phyloP scores from a whole-genome alignment of 2,113 vertebrate genomes.

The Pachycephala philippinensis region DNA sequence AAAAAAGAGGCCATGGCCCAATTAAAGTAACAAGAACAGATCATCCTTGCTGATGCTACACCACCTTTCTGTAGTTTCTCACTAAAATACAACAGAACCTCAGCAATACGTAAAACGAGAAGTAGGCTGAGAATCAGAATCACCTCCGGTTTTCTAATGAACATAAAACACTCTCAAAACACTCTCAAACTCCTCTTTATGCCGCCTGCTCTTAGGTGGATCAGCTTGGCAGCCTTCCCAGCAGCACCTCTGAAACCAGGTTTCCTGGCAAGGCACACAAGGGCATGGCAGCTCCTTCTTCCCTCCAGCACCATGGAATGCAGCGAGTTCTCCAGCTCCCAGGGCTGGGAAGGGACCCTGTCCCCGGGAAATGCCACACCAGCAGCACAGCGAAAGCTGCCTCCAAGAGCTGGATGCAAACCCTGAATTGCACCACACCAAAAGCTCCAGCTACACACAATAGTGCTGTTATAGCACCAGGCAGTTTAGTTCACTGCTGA shows the following conservation, averaged over 20 bases:
- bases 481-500: not conserved
- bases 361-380: not conserved
- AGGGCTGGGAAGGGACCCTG: accelerated
- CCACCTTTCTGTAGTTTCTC: not conserved
- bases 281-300: not conserved
- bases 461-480: not conserved
- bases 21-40: not conserved
- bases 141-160: not conserved
- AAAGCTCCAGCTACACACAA: accelerated
- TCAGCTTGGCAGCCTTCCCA: not conserved
- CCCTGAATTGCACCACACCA: accelerated
- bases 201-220: not conserved
- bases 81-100: not conserved
- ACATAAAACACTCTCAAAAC: not conserved
- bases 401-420: not conserved
- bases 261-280: not conserved
- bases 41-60: not conserved
- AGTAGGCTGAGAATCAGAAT: not conserved
- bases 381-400: not conserved
- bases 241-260: not conserved
- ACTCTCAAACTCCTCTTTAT: not conserved
- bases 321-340: accelerated
- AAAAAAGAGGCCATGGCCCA: not conserved
- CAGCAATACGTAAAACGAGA: not conserved
- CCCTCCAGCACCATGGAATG: not conserved